A percentile compares a stretch with the other conserved stretches of the same genome.
Conservation (phyloP, 2,113 vertebrate species). For the Speoplatyrhinus poulsoni region DNA sequence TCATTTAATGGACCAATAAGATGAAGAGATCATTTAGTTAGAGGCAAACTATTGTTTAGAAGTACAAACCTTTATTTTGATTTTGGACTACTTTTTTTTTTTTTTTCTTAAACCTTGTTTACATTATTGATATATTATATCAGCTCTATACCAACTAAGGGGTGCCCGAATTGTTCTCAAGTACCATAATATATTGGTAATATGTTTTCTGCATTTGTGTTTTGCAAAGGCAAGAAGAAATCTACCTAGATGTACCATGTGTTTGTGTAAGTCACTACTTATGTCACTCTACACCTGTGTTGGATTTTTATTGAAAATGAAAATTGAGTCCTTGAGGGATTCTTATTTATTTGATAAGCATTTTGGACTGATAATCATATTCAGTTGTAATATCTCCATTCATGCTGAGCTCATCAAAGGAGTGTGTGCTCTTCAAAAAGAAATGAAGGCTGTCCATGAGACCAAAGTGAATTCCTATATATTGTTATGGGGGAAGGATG, state of each 20-base stretch:
- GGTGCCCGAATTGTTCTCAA: conserved; percentile 55
- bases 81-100: conserved; percentile 64
- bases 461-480: conserved; percentile 52
- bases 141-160: conserved; percentile 50
- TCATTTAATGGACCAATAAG: conserved; percentile 54
- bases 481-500: conserved; percentile 42
- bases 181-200: conserved; percentile 61
- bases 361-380: conserved; percentile 73
- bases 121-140: conserved; percentile 81
- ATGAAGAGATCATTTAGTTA: conserved; percentile 51
- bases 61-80: conserved; percentile 28
- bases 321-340: conserved; percentile 61
- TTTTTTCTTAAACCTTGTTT: conserved; percentile 74
- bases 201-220: conserved; percentile 59
- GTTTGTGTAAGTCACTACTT: conserved; percentile 49
- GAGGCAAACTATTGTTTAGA: conserved; percentile 16
- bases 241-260: conserved; percentile 74
- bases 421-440: conserved; percentile 36
- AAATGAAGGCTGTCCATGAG: conserved; percentile 69
- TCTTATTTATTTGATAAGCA: conserved; percentile 76
- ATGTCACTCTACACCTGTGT: conserved; percentile 11
- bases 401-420: conserved; percentile 46
- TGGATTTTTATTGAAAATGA: conserved; percentile 64
- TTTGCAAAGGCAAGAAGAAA: conserved; percentile 64
- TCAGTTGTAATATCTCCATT: conserved; percentile 55